These are phyloP conservation scores for Hirundo rustica DNA, from an alignment of 2,797 vertebrate species.

Conservation along the genomic window DNA sequence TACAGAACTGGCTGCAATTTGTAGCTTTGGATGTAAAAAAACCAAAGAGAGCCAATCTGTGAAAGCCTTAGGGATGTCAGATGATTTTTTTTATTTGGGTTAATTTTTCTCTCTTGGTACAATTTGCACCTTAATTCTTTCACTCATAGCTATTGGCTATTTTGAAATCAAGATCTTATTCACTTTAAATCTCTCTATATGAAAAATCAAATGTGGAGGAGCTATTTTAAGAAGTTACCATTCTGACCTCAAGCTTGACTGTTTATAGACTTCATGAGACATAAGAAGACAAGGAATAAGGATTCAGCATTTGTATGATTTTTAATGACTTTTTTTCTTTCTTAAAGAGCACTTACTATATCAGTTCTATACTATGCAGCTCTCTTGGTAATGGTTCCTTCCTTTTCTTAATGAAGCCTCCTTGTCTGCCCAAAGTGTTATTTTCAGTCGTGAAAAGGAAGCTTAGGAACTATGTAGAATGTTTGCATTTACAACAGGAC, in stretches of 20 bases:
- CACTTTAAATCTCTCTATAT: not conserved
- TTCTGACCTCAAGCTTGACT: not conserved
- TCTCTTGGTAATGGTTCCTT: not conserved
- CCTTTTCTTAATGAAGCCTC: not conserved
- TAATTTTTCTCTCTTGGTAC: not conserved
- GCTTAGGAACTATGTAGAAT: not conserved
- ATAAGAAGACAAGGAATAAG: not conserved
- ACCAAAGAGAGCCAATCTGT: not conserved
- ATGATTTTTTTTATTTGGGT: not conserved
- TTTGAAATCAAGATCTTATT: not conserved
- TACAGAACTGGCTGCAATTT: not conserved
- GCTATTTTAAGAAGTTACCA: not conserved
- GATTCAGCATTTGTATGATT: not conserved
- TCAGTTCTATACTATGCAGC: not conserved
- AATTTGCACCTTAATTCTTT: not conserved
- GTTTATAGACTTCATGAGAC: not conserved
- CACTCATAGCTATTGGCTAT: not conserved
- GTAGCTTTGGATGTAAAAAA: not conserved
- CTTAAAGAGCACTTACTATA: not conserved
- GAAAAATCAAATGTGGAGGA: not conserved
- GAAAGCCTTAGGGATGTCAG: not conserved
- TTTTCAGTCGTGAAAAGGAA: not conserved
- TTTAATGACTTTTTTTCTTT: not conserved
- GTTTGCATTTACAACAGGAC: constrained; percentile 41
- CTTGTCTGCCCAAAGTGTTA: not conserved